Base-by-base conservation (phyloP, 2,113 vertebrate genomes). In the Myanophis thanlyinensis region DNA sequence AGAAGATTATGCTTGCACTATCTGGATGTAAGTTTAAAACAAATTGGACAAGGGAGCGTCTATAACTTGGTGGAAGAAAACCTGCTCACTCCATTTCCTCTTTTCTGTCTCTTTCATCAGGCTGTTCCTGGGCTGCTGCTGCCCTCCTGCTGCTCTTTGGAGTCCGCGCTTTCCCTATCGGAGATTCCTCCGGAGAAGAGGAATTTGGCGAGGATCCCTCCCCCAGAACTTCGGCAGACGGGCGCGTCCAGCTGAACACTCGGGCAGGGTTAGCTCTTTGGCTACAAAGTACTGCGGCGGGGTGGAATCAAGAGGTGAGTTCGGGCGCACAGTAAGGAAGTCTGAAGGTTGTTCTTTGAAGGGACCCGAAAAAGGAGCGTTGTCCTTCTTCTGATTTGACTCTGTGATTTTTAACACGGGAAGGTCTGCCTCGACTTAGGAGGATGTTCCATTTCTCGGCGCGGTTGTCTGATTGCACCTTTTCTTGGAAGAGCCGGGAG, bases 301-400 rank as follows among this genome's bases (percentile, higher is more conserved):
- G n/a, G 13, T 94, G 98, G 44, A 96, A 59, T 93, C 15, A 89
- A 0, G 94, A 98, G 98, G 98, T 98, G 95, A 94, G 98, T 97
- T 86, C 88, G 35, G 2, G 5, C 47, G 22, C 73, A 40, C 15
- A 40, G 18, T 80, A 22, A 80, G 18, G 73, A 80, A 40, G 73
- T 3, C 73, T 44, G 6, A 80, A 22, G 2, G 18, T 40, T 40
- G 18, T 1, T 80, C 6, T 40, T 80, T 20, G 15, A 20, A 40
- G 35, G n/a, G n/a, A 80, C 6, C n/a, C 18, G 73, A 22, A 44
- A 44, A 35, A 9, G 73, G 18, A 80, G 40, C 4, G 30, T 7
- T 2, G 4, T 2, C 15, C 48, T 8, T 30, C n/a, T 25, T 51
- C 40, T 53, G 40, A 25, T 1, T 8, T 54, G 90, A 23, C 44